A percentile compares a stretch with the other conserved stretches of the same genome.
Conservation (phyloP, 2,113 vertebrate genomes). For the human (Homo sapiens) region DNA sequence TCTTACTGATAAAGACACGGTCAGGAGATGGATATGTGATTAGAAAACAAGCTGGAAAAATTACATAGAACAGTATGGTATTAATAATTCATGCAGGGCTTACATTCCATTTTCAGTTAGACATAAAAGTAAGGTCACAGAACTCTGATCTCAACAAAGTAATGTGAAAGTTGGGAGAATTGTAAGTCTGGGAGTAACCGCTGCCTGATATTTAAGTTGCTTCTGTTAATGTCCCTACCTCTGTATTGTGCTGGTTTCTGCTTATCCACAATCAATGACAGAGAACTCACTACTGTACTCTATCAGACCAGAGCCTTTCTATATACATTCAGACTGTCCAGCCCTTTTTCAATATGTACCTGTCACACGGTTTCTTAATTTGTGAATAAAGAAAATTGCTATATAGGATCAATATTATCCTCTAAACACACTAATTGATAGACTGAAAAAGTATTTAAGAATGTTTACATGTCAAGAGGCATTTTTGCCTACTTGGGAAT, state of each 20-base stretch:
- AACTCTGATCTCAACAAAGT: background rate
- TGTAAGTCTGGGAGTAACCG: background rate
- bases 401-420: background rate
- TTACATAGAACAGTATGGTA: background rate
- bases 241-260: background rate
- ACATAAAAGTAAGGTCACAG: background rate
- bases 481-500: background rate
- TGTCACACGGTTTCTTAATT: background rate
- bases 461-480: background rate
- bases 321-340: background rate
- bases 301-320: background rate
- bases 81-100: background rate
- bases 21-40: background rate
- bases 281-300: background rate
- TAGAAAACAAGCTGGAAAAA: conserved; percentile 2
- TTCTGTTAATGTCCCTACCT: background rate
- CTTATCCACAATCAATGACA: background rate
- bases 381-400: background rate
- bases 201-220: conserved; percentile 8
- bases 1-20: background rate
- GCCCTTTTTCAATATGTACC: background rate
- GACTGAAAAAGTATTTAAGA: background rate
- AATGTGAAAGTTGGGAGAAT: background rate
- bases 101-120: background rate
- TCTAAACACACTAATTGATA: background rate